phyloP scores from a whole-genome alignment of 1,140 invertebrate species.

The Monochamus saltuarius region DNA sequence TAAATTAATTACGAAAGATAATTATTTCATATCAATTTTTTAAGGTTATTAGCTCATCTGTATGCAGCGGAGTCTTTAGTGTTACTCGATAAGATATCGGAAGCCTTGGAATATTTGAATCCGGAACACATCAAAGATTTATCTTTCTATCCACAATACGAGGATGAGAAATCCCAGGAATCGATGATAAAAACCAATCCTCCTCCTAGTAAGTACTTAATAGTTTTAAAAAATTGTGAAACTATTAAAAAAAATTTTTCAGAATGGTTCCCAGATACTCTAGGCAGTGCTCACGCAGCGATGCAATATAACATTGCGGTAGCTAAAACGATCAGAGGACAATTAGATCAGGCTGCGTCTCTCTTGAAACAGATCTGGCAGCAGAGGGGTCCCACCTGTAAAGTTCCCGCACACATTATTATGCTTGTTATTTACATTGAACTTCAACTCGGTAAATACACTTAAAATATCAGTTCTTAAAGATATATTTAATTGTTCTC shows the following conservation, averaged over 20 bases:
- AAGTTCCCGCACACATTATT: conserved; percentile 71
- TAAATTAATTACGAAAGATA: neutral
- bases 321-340: conserved; percentile 72
- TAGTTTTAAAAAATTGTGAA: too few relatives aligned
- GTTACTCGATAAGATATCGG: conserved; percentile 75
- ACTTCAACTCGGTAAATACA: conserved; percentile 62
- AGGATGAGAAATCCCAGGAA: conserved; percentile 46
- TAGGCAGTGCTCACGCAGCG: conserved; percentile 66
- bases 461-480: neutral
- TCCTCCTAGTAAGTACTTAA: conserved; percentile 39
- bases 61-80: conserved; percentile 90
- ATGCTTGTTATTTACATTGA: conserved; percentile 74
- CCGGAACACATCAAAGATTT: conserved; percentile 71
- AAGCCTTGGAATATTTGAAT: conserved; percentile 84
- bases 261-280: conserved; percentile 71
- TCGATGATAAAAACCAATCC: conserved; percentile 52
- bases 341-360: conserved; percentile 71
- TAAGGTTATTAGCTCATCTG: conserved; percentile 79
- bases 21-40: conserved; percentile 26
- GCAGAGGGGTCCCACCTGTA: conserved; percentile 55
- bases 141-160: conserved; percentile 50
- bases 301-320: conserved; percentile 81
- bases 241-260: too few relatives aligned
- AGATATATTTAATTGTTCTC: conserved; percentile 9
- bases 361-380: conserved; percentile 69